Evolutionary conservation across 2,797 vertebrate species (phyloP), one percentile per base, ranked within the genome.

Genomic region (Atherinosoma microstoma): DNA sequence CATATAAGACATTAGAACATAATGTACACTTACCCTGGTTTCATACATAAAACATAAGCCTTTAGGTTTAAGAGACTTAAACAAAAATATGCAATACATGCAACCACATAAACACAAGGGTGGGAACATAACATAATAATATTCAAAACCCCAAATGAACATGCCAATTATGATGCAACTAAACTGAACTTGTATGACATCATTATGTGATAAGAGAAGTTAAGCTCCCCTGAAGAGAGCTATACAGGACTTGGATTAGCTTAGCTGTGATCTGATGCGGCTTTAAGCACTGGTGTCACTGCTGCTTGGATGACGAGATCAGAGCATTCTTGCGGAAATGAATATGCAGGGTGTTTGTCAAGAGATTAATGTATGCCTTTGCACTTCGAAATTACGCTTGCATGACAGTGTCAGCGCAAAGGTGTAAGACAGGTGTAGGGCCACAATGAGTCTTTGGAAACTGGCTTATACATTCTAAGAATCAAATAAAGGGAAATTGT

Each of bases 251-350:
- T 88, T 83, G 87, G 79, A 87, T 64, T 82, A 75, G 82, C 87
- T 91, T 87, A 91, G 51, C 36, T 49, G 7, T 72, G 84, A 79
- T 85, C 71, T 73, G 57, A 72, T 38, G 61, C 69, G 58, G 78
- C 76, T 90, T 87, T 73, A 74, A 62, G 58, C 63, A 12, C 49
- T 29, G 65, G 76, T 80, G 78, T 82, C 63, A 56, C 67, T 76
- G 64, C 49, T 75, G 74, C 67, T 72, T 4, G 66, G 38, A 75
- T n/a, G 45, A 54, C 69, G 61, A 86, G 67, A 87, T 89, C 89
- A 85, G 80, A 86, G 80, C 81, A 80, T 83, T 90, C 77, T 65
- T 77, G 60, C 51, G 76, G 78, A 79, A 82, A 78, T 75, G 34
- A 73, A 66, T 30, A 38, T 29, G 70, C n/a, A 57, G 36, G 16